phyloP scores from a whole-genome alignment of 2,113 vertebrate genomes.

The Pleuronectes platessa region DNA sequence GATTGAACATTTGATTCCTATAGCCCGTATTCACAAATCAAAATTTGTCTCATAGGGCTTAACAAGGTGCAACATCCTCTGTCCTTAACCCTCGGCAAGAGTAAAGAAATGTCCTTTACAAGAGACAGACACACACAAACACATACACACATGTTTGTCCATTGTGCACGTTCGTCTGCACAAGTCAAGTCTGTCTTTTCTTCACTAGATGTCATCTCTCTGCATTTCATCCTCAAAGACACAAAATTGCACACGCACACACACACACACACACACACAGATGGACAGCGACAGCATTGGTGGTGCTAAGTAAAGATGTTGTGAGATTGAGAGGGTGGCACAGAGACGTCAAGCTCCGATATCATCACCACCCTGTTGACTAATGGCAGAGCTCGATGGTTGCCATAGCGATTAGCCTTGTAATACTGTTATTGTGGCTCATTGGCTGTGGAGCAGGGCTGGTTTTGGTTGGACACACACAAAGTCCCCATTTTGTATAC shows the following conservation, averaged over 20 bases:
- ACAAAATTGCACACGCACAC: neutral
- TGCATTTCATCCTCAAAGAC: neutral
- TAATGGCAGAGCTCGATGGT: slow-evolving; percentile 73
- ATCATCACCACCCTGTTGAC: slow-evolving; percentile 73
- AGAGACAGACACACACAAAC: neutral
- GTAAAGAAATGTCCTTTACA: neutral
- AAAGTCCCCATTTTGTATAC: slow-evolving; percentile 43
- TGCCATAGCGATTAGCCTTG: slow-evolving; percentile 78
- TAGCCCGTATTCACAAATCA: no score
- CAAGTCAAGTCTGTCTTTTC: neutral
- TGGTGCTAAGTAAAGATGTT: slow-evolving; percentile 70
- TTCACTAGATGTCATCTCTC: neutral
- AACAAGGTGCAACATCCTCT: no score
- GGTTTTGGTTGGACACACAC: slow-evolving; percentile 46
- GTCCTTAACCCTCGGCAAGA: no score
- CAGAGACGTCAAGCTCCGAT: slow-evolving; percentile 74
- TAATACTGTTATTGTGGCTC: slow-evolving; percentile 73
- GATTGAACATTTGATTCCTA: no score
- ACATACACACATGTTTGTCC: neutral
- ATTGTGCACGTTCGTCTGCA: neutral
- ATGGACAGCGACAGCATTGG: slow-evolving; percentile 53
- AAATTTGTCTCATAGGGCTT: no score
- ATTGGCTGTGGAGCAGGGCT: slow-evolving; percentile 53
- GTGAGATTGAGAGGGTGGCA: slow-evolving; percentile 73
- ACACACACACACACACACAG: slow-evolving; percentile 53